A percentile compares a stretch with the other conserved stretches of the same genome.
These are phyloP conservation scores for Stenodema calcarata DNA, from an alignment of 2,888 invertebrate genomes.

Conservation along the genomic window DNA sequence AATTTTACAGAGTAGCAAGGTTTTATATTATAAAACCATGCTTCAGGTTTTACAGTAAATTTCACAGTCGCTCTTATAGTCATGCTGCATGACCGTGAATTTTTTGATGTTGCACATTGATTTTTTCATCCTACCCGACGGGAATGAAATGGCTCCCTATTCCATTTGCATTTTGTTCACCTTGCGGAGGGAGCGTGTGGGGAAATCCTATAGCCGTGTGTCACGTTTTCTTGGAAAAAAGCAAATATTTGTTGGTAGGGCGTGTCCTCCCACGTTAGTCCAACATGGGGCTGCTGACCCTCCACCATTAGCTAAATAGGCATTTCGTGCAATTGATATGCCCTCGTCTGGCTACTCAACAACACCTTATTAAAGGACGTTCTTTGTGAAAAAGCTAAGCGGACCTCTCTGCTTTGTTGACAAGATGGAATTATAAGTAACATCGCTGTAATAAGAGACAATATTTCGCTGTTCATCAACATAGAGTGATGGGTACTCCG, in stretches of 20 bases:
- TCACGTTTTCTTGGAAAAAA: neutral
- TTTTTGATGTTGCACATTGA: no score
- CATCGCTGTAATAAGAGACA: neutral
- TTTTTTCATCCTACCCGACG: no score
- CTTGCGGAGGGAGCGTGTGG: neutral
- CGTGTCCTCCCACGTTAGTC: neutral
- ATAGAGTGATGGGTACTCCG: neutral
- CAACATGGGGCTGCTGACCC: neutral
- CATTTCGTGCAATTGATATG: neutral
- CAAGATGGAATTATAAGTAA: neutral
- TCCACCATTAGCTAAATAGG: constrained; percentile 12
- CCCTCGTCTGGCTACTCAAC: neutral
- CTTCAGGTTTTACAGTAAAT: no score
- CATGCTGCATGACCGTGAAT: no score
- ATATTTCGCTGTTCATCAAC: neutral
- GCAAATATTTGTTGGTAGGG: neutral
- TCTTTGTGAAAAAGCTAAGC: neutral
- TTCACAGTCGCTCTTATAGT: no score
- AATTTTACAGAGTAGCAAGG: no score
- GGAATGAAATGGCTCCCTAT: neutral
- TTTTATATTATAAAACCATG: no score
- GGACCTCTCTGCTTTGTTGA: neutral
- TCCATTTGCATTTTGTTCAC: neutral
- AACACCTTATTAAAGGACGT: neutral
- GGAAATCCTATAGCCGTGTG: neutral